Evolutionary conservation across 2,888 invertebrate species (phyloP).

Genomic region (Philereme vetulata): DNA sequence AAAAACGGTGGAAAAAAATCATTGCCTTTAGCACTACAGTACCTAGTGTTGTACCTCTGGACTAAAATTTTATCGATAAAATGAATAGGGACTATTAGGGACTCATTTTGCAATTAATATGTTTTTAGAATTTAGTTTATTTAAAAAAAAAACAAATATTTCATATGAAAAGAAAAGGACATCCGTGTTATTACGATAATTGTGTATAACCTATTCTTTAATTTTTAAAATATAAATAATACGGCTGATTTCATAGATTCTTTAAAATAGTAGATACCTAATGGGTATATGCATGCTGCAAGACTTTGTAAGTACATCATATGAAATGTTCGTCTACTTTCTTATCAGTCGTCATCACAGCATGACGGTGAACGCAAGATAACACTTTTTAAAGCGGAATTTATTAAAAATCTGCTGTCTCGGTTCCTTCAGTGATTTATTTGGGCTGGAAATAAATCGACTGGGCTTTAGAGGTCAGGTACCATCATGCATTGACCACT

Average conservation of each 20-base stretch:
- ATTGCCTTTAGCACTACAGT: not conserved
- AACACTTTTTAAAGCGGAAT: conserved; percentile 21
- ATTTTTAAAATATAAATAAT: no score
- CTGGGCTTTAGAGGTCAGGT: conserved; percentile 55
- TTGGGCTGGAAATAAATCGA: conserved; percentile 3
- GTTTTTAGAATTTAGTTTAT: no score
- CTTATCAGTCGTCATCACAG: conserved; percentile 37
- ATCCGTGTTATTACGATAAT: no score
- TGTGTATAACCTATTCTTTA: no score
- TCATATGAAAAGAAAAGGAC: no score
- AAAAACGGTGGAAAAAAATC: no score
- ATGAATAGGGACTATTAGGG: conserved; percentile 4
- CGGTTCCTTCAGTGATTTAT: conserved; percentile 4
- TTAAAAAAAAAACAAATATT: no score
- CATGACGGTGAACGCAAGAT: conserved; percentile 25
- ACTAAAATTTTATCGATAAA: conserved; percentile 7
- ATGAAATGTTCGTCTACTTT: conserved; percentile 23
- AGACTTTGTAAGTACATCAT: no score
- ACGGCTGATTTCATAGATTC: no score
- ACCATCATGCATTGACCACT: conserved; percentile 51
- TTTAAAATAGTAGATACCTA: no score
- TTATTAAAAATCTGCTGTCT: conserved; percentile 16
- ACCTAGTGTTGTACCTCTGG: conserved; percentile 7
- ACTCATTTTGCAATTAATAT: no score
- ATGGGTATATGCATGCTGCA: no score